Conservation (phyloP, 1,140 invertebrate species). For the Penaeus vannamei region DNA sequence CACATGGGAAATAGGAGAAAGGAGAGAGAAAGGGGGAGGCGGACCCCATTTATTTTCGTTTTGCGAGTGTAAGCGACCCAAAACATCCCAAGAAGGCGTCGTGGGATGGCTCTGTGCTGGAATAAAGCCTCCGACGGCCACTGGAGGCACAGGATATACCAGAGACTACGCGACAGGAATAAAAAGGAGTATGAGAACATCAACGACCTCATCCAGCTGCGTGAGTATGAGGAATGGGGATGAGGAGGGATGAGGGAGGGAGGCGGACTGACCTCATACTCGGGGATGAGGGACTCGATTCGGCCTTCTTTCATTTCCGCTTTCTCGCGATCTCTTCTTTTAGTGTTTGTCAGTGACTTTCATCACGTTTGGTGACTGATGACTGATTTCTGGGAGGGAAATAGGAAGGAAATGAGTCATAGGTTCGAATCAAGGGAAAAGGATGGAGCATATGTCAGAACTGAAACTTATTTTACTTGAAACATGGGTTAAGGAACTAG, state of each 20-base stretch:
- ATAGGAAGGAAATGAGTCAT: too few relatives aligned
- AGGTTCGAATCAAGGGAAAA: too few relatives aligned
- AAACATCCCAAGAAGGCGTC: neutral
- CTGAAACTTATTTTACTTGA: too few relatives aligned
- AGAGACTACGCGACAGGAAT: constrained; percentile 48
- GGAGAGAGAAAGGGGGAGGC: neutral
- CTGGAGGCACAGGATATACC: constrained; percentile 52
- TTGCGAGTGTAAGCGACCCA: constrained; percentile 26
- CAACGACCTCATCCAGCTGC: constrained; percentile 54
- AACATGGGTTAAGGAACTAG: too few relatives aligned
- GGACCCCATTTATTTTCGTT: neutral
- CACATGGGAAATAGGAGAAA: neutral
- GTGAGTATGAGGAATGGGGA: constrained; percentile 27
- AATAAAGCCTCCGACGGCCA: neutral
- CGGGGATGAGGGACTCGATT: neutral
- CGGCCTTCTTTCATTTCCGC: too few relatives aligned
- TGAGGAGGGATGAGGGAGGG: neutral
- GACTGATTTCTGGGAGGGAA: too few relatives aligned
- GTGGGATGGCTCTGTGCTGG: constrained; percentile 42
- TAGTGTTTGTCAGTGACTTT: too few relatives aligned
- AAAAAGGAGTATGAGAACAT: constrained; percentile 58
- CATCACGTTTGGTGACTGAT: too few relatives aligned
- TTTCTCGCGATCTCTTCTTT: too few relatives aligned
- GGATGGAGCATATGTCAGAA: too few relatives aligned
- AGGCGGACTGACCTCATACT: neutral